Base-by-base conservation (phyloP, 2,113 vertebrate species). In the Muntiacus muntjak region DNA sequence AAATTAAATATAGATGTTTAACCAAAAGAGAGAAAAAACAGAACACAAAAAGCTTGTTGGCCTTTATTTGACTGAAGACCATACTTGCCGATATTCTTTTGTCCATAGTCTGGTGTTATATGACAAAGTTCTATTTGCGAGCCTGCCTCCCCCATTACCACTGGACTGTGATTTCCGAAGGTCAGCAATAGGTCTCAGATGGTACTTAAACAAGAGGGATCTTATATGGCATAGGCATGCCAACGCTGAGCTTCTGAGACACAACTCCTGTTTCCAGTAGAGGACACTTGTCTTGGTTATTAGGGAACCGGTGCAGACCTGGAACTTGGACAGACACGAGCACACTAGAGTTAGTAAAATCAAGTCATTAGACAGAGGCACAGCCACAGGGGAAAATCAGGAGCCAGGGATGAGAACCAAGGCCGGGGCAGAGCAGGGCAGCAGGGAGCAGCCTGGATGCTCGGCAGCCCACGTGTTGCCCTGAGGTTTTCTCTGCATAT, bases 1-100 rank as follows among this genome's bases (percentile, higher is more conserved):
- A 95, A 94, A 94, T 79, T 89, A 97, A 90, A 47, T 54, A 67
- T 52, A 95, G 40, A 60, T 82, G 14, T 85, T 97, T 85, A 86
- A 86, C 52, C 57, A 67, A 96, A 54, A 91, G 30, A 83, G 47
- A 86, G 25, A 87, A 52, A 82, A 67, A 74, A 82, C 25, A 93
- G 50, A 94, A 88, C 52, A 74, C n/a, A 54, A n/a, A 97, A 57
- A 74, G 2, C 33, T 47, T 89, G 21, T 91, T 94, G 78, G 60
- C 55, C 9, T 93, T 85, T 57, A 71, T 95, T 91, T 85, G 88
- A 94, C 11, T 16, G 64, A 50, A 88, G 52, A 82, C 47, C 60
- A 95, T 40, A 87, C 55, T 85, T 58, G 43, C 79, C 47, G n/a
- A 14, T 88, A 71, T 91, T 91, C 60, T 86, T 94, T 81, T 50